Evolutionary conservation across 64 coral and sea anemone genomes (phyloP).

Genomic region (Astreopora myriophthalma): DNA sequence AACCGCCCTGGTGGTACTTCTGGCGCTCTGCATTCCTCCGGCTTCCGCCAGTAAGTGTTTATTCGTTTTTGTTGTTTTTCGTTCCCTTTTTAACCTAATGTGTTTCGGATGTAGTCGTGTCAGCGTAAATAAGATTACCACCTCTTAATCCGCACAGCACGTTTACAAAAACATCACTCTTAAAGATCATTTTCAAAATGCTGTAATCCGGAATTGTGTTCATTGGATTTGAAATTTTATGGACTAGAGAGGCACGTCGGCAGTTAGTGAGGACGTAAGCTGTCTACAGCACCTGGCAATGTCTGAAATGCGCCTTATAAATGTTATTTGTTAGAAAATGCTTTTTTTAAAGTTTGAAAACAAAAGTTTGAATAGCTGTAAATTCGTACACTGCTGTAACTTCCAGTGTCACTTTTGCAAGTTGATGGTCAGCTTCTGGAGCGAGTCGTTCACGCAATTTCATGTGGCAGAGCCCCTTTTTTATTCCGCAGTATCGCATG

Average conservation of each 20-base stretch:
- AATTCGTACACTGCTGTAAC: too few relatives aligned
- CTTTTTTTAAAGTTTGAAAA: background rate
- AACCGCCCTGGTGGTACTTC: background rate
- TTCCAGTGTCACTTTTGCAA: too few relatives aligned
- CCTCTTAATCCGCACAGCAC: background rate
- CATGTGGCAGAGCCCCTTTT: too few relatives aligned
- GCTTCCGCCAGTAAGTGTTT: background rate
- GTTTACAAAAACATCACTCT: background rate
- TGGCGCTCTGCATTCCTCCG: background rate
- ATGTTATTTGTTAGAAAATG: background rate
- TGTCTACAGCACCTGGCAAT: background rate
- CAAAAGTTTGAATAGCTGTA: background rate
- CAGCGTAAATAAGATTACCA: background rate
- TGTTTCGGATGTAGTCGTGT: background rate
- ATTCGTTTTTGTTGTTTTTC: background rate
- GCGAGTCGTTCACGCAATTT: too few relatives aligned
- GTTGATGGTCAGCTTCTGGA: too few relatives aligned
- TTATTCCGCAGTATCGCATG: too few relatives aligned
- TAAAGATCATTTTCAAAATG: background rate
- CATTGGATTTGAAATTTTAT: background rate
- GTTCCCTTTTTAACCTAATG: background rate
- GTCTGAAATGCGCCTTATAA: background rate
- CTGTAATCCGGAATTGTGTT: background rate
- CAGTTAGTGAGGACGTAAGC: background rate
- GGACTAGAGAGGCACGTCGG: background rate